Conservation (phyloP, 2,113 vertebrate species). For the Lepidiolamprologus cunningtoni region DNA sequence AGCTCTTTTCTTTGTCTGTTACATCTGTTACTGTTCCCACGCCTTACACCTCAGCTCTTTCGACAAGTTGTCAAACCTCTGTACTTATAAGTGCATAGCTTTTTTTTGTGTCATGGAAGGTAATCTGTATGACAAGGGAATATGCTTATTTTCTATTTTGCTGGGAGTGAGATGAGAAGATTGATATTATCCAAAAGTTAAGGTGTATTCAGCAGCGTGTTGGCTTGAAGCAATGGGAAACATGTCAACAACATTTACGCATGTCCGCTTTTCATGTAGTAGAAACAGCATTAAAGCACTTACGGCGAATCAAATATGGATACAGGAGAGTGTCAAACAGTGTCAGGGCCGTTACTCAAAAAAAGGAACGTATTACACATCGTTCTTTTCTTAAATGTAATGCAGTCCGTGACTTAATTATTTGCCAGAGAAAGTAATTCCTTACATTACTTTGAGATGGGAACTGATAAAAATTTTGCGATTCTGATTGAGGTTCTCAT, state of each 20-base stretch:
- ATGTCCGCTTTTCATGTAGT: fast-evolving
- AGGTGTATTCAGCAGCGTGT: not conserved
- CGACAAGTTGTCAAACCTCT: not conserved
- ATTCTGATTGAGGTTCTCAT: not conserved
- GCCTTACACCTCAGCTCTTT: not conserved
- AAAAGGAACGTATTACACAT: not conserved
- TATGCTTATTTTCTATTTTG: not conserved
- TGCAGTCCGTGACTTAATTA: not conserved
- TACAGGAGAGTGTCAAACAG: not conserved
- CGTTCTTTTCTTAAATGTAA: not conserved
- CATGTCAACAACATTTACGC: not conserved
- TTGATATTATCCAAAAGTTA: not conserved
- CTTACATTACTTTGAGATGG: not conserved
- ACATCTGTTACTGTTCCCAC: not conserved
- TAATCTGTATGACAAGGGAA: not conserved
- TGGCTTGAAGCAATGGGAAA: not conserved
- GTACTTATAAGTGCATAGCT: fast-evolving
- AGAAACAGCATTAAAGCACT: not conserved
- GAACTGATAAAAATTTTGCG: not conserved
- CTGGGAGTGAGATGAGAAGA: not conserved
- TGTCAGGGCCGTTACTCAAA: fast-evolving
- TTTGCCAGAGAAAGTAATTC: not conserved
- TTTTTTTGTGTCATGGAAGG: not conserved
- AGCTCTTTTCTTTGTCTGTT: not conserved
- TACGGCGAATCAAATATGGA: fast-evolving